phyloP scores from a whole-genome alignment of 2,113 vertebrate species.

The Anarrhichthys ocellatus region DNA sequence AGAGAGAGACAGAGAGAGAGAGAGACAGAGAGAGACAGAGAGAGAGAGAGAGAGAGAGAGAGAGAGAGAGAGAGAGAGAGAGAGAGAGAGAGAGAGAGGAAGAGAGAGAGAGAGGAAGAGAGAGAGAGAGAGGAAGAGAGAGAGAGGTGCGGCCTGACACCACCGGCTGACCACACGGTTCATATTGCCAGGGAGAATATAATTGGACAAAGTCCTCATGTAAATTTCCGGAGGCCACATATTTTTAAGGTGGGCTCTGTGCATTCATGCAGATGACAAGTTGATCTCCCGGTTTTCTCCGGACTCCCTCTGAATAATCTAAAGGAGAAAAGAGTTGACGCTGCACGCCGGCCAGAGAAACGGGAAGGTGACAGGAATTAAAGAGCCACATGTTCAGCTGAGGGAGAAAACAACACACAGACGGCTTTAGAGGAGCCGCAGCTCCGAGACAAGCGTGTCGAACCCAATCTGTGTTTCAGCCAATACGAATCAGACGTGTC shows the following conservation, averaged over 20 bases:
- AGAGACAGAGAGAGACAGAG: conserved; percentile 37
- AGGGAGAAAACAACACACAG: conserved; percentile 51
- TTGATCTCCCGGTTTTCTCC: conserved; percentile 74
- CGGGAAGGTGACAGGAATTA: conserved; percentile 67
- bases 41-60: background rate
- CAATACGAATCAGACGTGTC: conserved; percentile 34
- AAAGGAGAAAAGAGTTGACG: conserved; percentile 29
- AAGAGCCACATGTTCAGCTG: conserved; percentile 61
- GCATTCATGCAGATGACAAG: conserved; percentile 83
- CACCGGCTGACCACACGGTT: conserved; percentile 54
- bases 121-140: conserved; percentile 42
- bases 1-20: conserved; percentile 46
- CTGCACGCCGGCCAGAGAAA: background rate
- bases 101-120: conserved; percentile 39
- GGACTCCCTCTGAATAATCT: conserved; percentile 69
- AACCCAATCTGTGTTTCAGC: conserved; percentile 45
- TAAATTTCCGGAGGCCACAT: conserved; percentile 76
- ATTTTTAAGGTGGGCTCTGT: conserved; percentile 80
- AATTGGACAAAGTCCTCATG: conserved; percentile 85
- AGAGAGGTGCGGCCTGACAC: conserved; percentile 53
- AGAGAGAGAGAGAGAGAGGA: background rate
- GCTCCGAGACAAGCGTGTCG: conserved; percentile 22
- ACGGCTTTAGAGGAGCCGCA: conserved; percentile 42
- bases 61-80: no score
- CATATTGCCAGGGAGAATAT: conserved; percentile 69